Conservation (phyloP, 2,888 invertebrate species). For the Drosophila ustulata region DNA sequence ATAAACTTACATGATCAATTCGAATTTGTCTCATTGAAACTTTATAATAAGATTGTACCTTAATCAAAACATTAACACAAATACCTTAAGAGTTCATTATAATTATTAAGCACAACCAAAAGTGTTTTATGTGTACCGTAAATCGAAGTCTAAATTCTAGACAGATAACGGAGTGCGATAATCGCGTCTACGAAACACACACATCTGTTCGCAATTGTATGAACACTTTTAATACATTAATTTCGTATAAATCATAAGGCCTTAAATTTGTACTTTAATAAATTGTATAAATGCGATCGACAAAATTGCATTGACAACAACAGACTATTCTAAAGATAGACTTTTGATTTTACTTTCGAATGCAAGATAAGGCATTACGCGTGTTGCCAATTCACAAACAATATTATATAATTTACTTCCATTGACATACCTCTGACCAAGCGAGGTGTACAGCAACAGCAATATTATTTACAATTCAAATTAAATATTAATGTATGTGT, state of each 20-base stretch:
- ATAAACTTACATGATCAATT: neutral
- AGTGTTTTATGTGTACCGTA: neutral
- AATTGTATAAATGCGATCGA: slow-evolving; percentile 4
- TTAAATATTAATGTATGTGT: no score
- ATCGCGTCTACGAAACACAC: neutral
- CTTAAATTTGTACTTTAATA: neutral
- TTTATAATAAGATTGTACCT: neutral
- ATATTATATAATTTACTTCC: no score
- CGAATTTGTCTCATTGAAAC: no score
- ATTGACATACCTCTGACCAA: neutral
- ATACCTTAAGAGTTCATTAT: neutral
- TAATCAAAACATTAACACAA: neutral
- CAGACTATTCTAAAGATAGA: no score
- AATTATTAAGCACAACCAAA: slow-evolving; percentile 4
- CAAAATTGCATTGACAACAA: neutral
- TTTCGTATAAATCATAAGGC: neutral
- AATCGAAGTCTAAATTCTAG: neutral
- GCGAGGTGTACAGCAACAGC: no score
- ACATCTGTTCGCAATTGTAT: neutral
- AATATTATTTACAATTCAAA: neutral
- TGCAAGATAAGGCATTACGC: no score
- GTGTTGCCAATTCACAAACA: no score
- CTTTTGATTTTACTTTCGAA: no score
- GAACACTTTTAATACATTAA: neutral
- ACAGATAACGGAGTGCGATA: slow-evolving; percentile 6